These are phyloP conservation scores for Bemisia tabaci DNA, from an alignment of 1,140 invertebrate genomes.

Conservation along the genomic window DNA sequence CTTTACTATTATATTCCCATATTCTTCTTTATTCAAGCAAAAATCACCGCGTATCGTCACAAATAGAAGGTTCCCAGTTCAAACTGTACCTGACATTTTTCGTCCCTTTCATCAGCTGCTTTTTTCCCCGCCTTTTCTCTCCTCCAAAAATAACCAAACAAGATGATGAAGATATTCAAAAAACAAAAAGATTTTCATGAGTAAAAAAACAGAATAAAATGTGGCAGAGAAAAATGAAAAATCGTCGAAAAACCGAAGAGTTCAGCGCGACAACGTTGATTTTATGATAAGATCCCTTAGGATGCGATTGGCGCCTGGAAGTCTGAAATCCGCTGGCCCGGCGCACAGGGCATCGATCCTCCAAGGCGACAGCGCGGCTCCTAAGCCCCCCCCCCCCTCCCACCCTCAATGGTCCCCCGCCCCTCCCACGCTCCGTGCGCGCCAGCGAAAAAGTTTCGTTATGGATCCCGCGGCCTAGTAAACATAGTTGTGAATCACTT, in stretches of 20 bases:
- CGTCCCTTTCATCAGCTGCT: too few species aligned
- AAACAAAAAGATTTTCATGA: too few species aligned
- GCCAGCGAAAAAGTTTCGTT: neutral
- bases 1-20: too few species aligned
- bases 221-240: neutral
- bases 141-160: too few species aligned
- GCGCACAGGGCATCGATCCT: neutral
- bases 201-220: too few species aligned
- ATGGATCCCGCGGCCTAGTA: neutral
- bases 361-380: neutral
- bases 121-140: too few species aligned
- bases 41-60: too few species aligned
- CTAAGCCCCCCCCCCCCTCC: neutral
- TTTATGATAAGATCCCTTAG: neutral
- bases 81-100: too few species aligned
- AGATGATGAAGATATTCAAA: too few species aligned
- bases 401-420: neutral
- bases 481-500: neutral
- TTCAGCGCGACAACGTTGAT: neutral
- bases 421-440: neutral
- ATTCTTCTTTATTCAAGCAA: too few species aligned
- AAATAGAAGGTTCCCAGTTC: too few species aligned
- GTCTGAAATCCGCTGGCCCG: neutral
- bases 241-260: neutral
- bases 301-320: neutral